Evolutionary conservation across 2,888 invertebrate species (phyloP).

Genomic region (Azorinus chamasolen): DNA sequence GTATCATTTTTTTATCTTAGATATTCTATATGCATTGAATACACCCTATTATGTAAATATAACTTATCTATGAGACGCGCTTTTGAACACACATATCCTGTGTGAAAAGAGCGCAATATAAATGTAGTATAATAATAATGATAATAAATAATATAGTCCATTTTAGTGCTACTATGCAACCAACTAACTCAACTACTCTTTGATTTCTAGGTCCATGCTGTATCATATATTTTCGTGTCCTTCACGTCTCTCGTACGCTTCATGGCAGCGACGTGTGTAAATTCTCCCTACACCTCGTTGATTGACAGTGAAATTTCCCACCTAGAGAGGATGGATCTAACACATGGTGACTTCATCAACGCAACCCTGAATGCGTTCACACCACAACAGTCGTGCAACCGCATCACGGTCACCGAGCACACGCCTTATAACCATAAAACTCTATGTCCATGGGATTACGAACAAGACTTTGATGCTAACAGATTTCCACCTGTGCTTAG

Average conservation of each 20-base stretch:
- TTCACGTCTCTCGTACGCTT: neutral
- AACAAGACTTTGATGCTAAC: constrained; percentile 41
- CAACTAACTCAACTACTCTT: no score
- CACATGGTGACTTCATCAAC: constrained; percentile 41
- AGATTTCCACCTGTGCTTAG: constrained; percentile 50
- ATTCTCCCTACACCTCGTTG: constrained; percentile 45
- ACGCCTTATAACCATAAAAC: constrained; percentile 45
- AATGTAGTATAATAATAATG: no score
- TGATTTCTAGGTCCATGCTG: no score
- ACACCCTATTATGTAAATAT: no score
- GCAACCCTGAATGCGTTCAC: constrained; percentile 47
- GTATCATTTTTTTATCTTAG: no score
- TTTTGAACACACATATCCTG: no score
- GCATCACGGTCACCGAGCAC: constrained; percentile 3
- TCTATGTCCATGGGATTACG: constrained; percentile 62
- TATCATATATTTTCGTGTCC: neutral
- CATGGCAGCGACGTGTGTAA: constrained; percentile 35
- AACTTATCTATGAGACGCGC: no score
- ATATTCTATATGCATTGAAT: no score
- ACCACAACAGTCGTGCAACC: constrained; percentile 23
- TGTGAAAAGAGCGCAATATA: no score
- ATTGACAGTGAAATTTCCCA: constrained; percentile 49
- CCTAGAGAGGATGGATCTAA: constrained; percentile 39
- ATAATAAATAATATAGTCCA: no score
- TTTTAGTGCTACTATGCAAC: no score